These are phyloP conservation scores for Acanthurus tractus DNA, from an alignment of 2,797 vertebrate species.

Conservation along the genomic window DNA sequence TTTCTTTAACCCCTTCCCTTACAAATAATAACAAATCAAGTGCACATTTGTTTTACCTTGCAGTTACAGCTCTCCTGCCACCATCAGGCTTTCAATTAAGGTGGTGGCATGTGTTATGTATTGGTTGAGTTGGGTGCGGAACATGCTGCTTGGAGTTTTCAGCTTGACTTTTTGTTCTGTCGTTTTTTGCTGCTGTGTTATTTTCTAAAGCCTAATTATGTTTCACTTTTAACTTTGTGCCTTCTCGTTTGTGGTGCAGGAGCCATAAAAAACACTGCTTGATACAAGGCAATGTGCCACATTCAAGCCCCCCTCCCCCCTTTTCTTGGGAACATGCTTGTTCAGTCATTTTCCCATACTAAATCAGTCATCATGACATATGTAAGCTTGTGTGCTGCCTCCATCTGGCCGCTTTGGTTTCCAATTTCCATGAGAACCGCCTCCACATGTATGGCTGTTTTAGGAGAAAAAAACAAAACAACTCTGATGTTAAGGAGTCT, in stretches of 20 bases:
- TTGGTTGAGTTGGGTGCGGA: slow-evolving; percentile 14
- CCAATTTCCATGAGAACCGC: slow-evolving; percentile 23
- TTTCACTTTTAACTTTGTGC: slow-evolving; percentile 25
- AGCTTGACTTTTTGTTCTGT: slow-evolving; percentile 11
- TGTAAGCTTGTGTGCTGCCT: slow-evolving; percentile 55
- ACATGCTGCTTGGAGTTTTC: slow-evolving; percentile 38
- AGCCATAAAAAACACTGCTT: slow-evolving; percentile 24
- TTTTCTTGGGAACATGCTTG: slow-evolving; percentile 32
- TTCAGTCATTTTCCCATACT: slow-evolving; percentile 46
- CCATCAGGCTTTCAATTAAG: slow-evolving; percentile 78
- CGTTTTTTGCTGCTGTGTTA: slow-evolving; percentile 33
- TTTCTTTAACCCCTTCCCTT: slow-evolving; percentile 89
- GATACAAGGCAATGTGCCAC: slow-evolving; percentile 11
- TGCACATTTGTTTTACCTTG: slow-evolving; percentile 82
- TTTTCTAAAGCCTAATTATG: slow-evolving; percentile 35
- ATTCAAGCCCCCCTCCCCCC: slow-evolving; percentile 24
- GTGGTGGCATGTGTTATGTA: slow-evolving; percentile 29
- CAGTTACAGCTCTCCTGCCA: slow-evolving; percentile 57
- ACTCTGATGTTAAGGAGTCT: slow-evolving; percentile 42
- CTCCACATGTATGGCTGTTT: slow-evolving; percentile 14
- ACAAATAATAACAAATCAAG: slow-evolving; percentile 90
- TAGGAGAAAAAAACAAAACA: slow-evolving; percentile 1
- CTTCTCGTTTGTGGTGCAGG: slow-evolving; percentile 26
- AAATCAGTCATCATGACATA: slow-evolving; percentile 51
- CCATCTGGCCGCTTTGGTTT: slow-evolving; percentile 56